A percentile compares a stretch with the other conserved stretches of the same genome.
Evolutionary conservation across 2,888 invertebrate genomes (phyloP).

Genomic region (Camponotus fellah): DNA sequence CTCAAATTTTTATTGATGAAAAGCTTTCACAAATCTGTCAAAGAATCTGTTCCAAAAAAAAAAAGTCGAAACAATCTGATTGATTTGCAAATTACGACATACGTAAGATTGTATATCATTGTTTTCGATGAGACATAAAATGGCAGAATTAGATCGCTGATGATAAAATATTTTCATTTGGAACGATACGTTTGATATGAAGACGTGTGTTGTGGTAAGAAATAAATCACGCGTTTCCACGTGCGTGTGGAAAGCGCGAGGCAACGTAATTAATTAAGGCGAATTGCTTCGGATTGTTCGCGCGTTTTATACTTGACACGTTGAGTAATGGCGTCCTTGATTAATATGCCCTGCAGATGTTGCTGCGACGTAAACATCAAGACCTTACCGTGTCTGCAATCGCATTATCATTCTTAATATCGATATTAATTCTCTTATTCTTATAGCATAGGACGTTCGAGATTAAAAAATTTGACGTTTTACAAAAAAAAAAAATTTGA

Average conservation of each 20-base stretch:
- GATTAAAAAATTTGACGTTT: slow-evolving; percentile 12
- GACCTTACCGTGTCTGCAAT: slow-evolving; percentile 62
- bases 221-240: slow-evolving; percentile 54
- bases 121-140: neutral
- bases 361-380: slow-evolving; percentile 75
- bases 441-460: neutral
- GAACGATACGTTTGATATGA: slow-evolving; percentile 37
- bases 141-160: slow-evolving; percentile 32
- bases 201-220: slow-evolving; percentile 45
- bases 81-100: neutral
- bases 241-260: slow-evolving; percentile 72
- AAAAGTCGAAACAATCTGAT: neutral
- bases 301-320: slow-evolving; percentile 74
- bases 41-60: neutral
- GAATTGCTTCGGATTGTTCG: slow-evolving; percentile 71
- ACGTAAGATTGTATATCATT: slow-evolving; percentile 38
- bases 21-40: neutral
- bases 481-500: neutral
- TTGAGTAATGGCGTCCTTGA: slow-evolving; percentile 73
- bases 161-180: slow-evolving; percentile 42
- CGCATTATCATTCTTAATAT: slow-evolving; percentile 60
- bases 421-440: slow-evolving; percentile 1
- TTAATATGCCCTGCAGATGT: slow-evolving; percentile 74
- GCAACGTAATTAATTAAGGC: slow-evolving; percentile 75
- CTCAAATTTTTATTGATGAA: neutral